Percentiles rank a stretch among this genome's conserved stretches.
phyloP scores from a whole-genome alignment of 2,797 vertebrate genomes.

The Notamacropus eugenii region DNA sequence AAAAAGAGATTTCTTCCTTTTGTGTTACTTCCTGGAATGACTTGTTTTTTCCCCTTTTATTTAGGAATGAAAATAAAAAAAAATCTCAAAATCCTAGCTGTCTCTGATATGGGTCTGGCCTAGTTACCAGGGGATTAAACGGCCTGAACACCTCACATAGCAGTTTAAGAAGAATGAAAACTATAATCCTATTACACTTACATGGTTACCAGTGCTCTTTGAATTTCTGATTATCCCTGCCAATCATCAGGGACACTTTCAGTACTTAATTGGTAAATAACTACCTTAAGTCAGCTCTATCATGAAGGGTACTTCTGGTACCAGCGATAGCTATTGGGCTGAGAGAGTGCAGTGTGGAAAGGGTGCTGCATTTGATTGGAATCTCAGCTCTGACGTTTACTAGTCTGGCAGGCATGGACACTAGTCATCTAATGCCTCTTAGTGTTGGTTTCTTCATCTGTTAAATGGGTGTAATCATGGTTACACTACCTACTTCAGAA shows the following conservation, averaged over 20 bases:
- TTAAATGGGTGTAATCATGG: not conserved
- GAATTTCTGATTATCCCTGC: not conserved
- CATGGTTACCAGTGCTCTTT: not conserved
- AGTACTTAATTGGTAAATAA: not conserved
- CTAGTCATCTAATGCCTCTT: not conserved
- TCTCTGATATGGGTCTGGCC: not conserved
- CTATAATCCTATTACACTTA: not conserved
- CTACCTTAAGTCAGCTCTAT: not conserved
- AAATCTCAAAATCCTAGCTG: not conserved
- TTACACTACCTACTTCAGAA: not conserved
- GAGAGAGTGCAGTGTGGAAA: not conserved
- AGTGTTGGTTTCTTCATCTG: not conserved
- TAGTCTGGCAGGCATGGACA: not conserved
- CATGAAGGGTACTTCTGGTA: not conserved
- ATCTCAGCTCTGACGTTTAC: not conserved
- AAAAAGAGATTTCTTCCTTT: not conserved
- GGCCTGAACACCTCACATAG: not conserved
- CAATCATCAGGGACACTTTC: not conserved
- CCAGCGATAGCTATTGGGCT: accelerated
- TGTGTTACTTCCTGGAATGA: not conserved
- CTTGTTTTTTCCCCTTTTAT: not conserved
- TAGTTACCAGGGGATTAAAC: not conserved
- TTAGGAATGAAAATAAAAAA: constrained; percentile 8
- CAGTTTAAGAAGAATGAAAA: not conserved
- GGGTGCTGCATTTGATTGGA: not conserved